These are phyloP conservation scores for Micrastur ruficollis DNA, from an alignment of 2,797 vertebrate genomes.

Conservation along the genomic window DNA sequence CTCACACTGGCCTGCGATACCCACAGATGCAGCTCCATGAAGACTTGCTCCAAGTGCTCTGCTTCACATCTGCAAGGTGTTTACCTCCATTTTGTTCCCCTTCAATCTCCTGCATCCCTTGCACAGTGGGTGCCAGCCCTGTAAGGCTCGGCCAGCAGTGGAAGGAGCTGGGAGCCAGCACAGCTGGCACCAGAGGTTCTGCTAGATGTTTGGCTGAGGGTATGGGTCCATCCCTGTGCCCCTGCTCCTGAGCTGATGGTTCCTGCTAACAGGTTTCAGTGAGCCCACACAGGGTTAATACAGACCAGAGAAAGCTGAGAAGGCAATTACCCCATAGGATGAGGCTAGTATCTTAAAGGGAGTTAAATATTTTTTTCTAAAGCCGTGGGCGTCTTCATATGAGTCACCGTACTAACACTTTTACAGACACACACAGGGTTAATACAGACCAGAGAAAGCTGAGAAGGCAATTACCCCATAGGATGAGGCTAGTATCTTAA, in stretches of 20 bases:
- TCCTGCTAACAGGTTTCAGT: neutral
- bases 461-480: neutral
- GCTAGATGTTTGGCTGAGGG: neutral
- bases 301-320: neutral
- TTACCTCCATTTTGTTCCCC: neutral
- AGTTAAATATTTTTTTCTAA: neutral
- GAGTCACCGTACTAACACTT: neutral
- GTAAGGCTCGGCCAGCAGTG: neutral
- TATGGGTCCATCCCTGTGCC: neutral
- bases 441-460: neutral
- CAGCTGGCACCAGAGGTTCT: neutral
- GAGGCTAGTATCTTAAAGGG: neutral
- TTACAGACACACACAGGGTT: neutral
- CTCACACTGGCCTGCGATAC: neutral
- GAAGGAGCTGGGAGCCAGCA: neutral
- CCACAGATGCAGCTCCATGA: neutral
- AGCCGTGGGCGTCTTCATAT: neutral
- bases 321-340: neutral
- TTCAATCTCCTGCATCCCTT: neutral
- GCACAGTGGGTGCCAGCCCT: neutral
- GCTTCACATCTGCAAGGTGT: neutral
- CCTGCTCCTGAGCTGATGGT: neutral
- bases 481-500: neutral
- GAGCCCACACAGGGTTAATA: neutral
- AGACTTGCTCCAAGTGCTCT: accelerated